Base-by-base conservation (phyloP, 2,113 vertebrate genomes). In the Myiozetetes cayanensis region DNA sequence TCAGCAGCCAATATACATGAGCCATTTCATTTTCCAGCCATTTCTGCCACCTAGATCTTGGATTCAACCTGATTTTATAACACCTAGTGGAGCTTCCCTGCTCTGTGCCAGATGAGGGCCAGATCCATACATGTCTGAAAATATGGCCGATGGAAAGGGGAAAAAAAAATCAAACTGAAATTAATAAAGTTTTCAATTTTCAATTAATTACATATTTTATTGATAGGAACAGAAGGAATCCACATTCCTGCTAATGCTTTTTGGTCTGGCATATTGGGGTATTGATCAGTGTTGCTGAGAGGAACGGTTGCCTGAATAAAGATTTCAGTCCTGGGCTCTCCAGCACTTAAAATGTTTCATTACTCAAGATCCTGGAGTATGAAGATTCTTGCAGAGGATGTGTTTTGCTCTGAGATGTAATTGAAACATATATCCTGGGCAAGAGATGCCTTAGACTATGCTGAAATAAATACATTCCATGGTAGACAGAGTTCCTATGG, bases 171-270 rank as follows among this genome's bases (percentile, higher is more conserved):
- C 72, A 86, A 92, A 86, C 35, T 10, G 30, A 74, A 81, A 96
- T 89, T 67, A 93, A 89, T 95, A 86, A 90, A 25, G 72, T 72
- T 91, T 90, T 91, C 87, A 71, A 65, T 93, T 92, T 96, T 63
- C 92, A 95, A 97, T 87, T 95, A 96, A 92, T 93, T 92, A 85
- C 74, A 77, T 91, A 96, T 94, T 93, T 95, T 96, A 95, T 92
- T 93, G 95, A 94, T 83, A 87, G 78, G 35, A 93, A 76, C 74
- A 95, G 90, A 90, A 96, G 83, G 83, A 91, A 80, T 79, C 74
- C 87, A 63, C 68, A 35, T 71, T 75, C 66, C 63, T 85, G 56
- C 53, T 50, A 76, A 70, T 76, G 83, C 81, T 87, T 85, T 94
- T 89, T 14, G 31, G 89, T 44, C 84, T 91, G 89, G 84, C 35